A percentile compares a stretch with the other conserved stretches of the same genome.
phyloP scores from a whole-genome alignment of 2,113 vertebrate species.

The Passer montanus region DNA sequence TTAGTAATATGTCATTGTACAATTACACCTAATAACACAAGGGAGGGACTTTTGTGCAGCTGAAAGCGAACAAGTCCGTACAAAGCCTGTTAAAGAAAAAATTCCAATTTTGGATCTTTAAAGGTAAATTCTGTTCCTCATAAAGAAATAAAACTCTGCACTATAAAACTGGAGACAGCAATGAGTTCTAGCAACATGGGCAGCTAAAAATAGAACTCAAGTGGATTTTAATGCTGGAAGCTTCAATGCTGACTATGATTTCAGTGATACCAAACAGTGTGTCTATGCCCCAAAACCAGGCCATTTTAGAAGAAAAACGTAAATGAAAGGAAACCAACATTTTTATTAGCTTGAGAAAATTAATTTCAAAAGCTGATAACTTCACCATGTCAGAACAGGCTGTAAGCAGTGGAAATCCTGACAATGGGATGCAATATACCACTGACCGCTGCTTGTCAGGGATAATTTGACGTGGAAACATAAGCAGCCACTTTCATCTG shows the following conservation, averaged over 20 bases:
- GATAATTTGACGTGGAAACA: slow-evolving; percentile 9
- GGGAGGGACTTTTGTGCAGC: not conserved
- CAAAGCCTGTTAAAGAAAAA: not conserved
- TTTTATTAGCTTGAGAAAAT: not conserved
- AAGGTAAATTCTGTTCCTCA: not conserved
- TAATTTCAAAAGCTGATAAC: not conserved
- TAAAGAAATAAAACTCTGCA: not conserved
- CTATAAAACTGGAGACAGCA: not conserved
- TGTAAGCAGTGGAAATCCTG: not conserved
- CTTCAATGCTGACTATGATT: not conserved
- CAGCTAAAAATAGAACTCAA: not conserved
- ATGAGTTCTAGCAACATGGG: not conserved
- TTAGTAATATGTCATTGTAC: not conserved
- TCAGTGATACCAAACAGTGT: not conserved
- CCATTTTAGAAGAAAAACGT: not conserved
- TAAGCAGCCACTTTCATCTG: not conserved
- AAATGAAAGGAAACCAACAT: not conserved
- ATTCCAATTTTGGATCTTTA: not conserved
- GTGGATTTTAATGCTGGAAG: not conserved
- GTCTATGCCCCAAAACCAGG: not conserved
- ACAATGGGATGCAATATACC: not conserved
- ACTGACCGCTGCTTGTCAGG: not conserved
- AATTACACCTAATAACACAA: not conserved
- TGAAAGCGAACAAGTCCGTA: not conserved
- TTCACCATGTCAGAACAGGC: not conserved